These are phyloP conservation scores for Ovis canadensis DNA, from an alignment of 2,113 vertebrate species.

Conservation along the genomic window DNA sequence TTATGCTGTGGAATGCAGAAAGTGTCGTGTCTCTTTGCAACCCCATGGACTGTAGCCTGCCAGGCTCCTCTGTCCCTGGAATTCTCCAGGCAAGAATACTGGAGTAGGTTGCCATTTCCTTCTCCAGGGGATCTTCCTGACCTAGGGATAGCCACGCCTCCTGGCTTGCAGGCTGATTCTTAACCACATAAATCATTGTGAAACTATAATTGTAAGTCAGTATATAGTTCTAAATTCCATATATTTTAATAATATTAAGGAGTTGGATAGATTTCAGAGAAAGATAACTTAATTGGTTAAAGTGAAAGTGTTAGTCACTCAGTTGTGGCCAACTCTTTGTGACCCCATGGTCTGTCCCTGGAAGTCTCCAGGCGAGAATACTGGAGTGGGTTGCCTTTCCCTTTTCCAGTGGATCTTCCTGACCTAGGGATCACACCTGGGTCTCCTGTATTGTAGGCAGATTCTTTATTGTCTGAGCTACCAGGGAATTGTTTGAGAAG, in stretches of 20 bases:
- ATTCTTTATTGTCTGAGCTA: not conserved
- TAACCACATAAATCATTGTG: not conserved
- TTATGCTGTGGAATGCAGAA: fast-evolving
- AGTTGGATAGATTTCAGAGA: not conserved
- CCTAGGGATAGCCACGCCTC: too few relatives aligned
- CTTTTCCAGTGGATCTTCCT: not conserved
- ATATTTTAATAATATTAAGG: not conserved
- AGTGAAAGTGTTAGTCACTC: not conserved
- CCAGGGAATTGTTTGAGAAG: not conserved
- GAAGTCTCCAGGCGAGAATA: not conserved
- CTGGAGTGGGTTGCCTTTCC: not conserved
- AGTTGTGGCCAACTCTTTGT: not conserved
- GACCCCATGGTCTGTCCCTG: not conserved
- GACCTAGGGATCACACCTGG: not conserved
- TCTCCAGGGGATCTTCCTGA: too few relatives aligned
- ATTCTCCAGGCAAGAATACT: too few relatives aligned
- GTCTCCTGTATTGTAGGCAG: not conserved
- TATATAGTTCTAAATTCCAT: too few relatives aligned
- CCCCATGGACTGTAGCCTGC: too few relatives aligned
- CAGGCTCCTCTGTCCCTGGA: too few relatives aligned
- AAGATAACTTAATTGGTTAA: not conserved
- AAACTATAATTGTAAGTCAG: not conserved
- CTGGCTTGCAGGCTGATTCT: too few relatives aligned
- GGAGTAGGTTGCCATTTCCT: too few relatives aligned
- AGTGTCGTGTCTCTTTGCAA: too few relatives aligned